Conservation (phyloP, 1,140 invertebrate species). For the Heterodera schachtii region DNA sequence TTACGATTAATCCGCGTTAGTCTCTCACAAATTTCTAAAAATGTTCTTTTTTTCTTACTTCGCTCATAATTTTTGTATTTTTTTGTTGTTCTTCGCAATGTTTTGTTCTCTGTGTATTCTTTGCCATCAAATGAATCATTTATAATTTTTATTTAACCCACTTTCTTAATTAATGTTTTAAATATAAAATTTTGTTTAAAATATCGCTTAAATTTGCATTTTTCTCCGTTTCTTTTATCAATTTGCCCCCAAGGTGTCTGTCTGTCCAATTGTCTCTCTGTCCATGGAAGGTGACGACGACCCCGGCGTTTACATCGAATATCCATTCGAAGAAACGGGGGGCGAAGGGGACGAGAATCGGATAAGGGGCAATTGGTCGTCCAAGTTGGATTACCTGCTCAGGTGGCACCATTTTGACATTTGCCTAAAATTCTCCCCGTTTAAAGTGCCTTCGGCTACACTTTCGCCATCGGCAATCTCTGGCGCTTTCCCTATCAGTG, state of each 20-base stretch:
- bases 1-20: neutral
- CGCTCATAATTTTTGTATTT: neutral
- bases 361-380: conserved; percentile 65
- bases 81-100: neutral
- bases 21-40: neutral
- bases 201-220: neutral
- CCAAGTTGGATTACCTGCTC: conserved; percentile 63
- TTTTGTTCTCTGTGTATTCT: neutral
- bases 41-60: neutral
- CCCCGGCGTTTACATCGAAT: conserved; percentile 43
- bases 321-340: conserved; percentile 61
- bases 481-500: conserved; percentile 67
- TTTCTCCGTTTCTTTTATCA: too few species aligned
- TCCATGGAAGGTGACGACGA: conserved; percentile 13
- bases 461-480: conserved; percentile 67
- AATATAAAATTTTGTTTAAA: neutral
- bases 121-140: neutral
- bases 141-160: too few species aligned
- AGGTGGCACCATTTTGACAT: neutral
- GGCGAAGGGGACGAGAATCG: conserved; percentile 61
- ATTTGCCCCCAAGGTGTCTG: neutral
- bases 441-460: conserved; percentile 65
- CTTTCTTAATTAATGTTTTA: too few species aligned
- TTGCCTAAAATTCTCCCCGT: conserved; percentile 27
- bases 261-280: neutral